Evolutionary conservation across 2,888 invertebrate species (phyloP).

Genomic region (Ectemnius cavifrons): DNA sequence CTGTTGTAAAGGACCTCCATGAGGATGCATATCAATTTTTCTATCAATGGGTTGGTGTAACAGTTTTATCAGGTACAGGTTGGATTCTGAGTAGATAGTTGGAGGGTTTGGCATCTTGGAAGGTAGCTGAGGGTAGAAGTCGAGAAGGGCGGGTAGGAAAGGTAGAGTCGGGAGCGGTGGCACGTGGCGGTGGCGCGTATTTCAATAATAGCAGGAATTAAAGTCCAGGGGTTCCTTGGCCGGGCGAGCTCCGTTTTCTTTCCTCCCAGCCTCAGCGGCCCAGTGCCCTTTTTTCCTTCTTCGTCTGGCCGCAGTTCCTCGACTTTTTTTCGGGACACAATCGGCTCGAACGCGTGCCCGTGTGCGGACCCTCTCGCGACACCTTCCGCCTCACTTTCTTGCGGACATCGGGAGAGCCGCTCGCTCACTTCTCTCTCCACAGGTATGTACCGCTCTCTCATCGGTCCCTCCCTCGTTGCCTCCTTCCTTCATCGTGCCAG

Average conservation of each 20-base stretch:
- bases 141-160: slow-evolving; percentile 25
- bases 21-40: no score
- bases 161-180: slow-evolving; percentile 38
- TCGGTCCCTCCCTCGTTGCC: slow-evolving; percentile 21
- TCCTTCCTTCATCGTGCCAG: slow-evolving; percentile 13
- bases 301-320: slow-evolving; percentile 32
- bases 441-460: slow-evolving; percentile 14
- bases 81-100: no score
- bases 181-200: slow-evolving; percentile 64
- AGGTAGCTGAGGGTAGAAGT: slow-evolving; percentile 20
- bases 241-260: slow-evolving; percentile 54
- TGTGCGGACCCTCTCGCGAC: slow-evolving; percentile 50
- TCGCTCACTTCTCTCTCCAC: slow-evolving; percentile 22
- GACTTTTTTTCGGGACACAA: slow-evolving; percentile 47
- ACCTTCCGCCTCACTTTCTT: slow-evolving; percentile 56
- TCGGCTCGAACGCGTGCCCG: slow-evolving; percentile 51
- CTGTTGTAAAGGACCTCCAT: no score
- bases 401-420: slow-evolving; percentile 23
- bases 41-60: no score
- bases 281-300: slow-evolving; percentile 42
- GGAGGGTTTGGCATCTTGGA: slow-evolving; percentile 46
- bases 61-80: no score
- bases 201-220: slow-evolving; percentile 72
- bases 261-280: slow-evolving; percentile 44
- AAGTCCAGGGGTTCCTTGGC: slow-evolving; percentile 53